Evolutionary conservation across 2,888 invertebrate species (phyloP).

Genomic region (Euzophera pinguis): DNA sequence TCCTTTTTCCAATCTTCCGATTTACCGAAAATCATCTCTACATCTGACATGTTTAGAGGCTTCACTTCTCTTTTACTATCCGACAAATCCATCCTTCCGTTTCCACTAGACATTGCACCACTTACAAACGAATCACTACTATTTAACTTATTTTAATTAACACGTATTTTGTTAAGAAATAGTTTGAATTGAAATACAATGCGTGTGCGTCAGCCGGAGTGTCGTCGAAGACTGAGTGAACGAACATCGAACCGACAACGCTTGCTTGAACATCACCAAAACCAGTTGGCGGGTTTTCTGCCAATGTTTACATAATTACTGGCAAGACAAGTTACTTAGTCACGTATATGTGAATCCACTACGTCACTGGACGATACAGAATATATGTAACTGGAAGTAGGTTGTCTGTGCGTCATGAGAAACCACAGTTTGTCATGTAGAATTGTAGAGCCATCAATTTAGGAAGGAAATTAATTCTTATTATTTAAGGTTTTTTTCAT

Average conservation of each 20-base stretch:
- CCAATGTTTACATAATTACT: conserved; percentile 8
- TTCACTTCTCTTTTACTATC: conserved; percentile 24
- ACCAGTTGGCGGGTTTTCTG: conserved; percentile 6
- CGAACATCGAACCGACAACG: not conserved
- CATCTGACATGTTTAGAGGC: conserved; percentile 37
- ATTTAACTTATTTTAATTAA: not conserved
- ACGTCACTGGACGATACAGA: not conserved
- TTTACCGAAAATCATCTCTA: conserved; percentile 58
- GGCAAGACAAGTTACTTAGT: conserved; percentile 9
- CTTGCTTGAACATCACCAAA: not conserved
- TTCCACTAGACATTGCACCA: conserved; percentile 25
- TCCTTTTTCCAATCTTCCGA: conserved; percentile 33
- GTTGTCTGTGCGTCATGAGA: too few species aligned
- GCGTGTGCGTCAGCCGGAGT: not conserved
- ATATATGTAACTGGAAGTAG: too few species aligned
- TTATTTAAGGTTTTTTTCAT: too few species aligned
- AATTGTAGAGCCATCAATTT: too few species aligned
- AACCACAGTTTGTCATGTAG: too few species aligned
- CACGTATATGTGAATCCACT: not conserved
- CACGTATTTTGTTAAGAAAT: not conserved
- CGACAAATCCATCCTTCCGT: conserved; percentile 32
- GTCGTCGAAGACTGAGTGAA: not conserved
- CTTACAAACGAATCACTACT: not conserved
- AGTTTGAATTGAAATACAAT: not conserved
- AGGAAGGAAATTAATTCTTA: too few species aligned